phyloP scores from a whole-genome alignment of 2,888 invertebrate species.

The Liodrosophila aerea region DNA sequence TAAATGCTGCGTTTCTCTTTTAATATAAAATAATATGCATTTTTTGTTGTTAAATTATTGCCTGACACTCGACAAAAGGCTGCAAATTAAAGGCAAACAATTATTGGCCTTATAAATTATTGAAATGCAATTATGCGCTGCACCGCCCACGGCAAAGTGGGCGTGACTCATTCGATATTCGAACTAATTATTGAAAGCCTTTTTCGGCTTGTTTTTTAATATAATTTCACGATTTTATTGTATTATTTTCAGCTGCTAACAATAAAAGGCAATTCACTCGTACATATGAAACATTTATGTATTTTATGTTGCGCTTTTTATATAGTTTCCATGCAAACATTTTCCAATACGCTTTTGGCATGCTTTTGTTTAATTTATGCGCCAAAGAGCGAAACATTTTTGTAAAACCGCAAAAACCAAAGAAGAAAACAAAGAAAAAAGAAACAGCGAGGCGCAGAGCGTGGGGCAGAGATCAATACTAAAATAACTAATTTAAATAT shows the following conservation, averaged over 20 bases:
- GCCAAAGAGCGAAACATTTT: conserved; percentile 41
- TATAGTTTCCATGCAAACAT: conserved; percentile 61
- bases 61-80: conserved; percentile 55
- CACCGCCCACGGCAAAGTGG: conserved; percentile 13
- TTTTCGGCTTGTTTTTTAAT: conserved; percentile 30
- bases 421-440: conserved; percentile 1
- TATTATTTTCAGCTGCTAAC: conserved; percentile 26
- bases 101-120: conserved; percentile 59
- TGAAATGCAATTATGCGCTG: conserved; percentile 30
- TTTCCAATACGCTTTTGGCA: conserved; percentile 60
- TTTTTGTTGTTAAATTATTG: conserved; percentile 33
- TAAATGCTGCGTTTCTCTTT: conserved; percentile 47
- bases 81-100: conserved; percentile 57
- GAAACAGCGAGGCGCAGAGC: conserved; percentile 59
- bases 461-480: conserved; percentile 48
- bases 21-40: conserved; percentile 32
- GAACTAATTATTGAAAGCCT: conserved; percentile 41
- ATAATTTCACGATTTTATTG: conserved; percentile 29
- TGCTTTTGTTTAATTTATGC: conserved; percentile 63
- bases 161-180: conserved; percentile 23
- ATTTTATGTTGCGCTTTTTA: conserved; percentile 54
- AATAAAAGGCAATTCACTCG: conserved; percentile 31
- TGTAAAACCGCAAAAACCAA: conserved; percentile 37
- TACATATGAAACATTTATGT: conserved; percentile 38
- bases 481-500: conserved; percentile 36